Base-by-base conservation (phyloP, 2,888 invertebrate species). In the Metalampra italica region DNA sequence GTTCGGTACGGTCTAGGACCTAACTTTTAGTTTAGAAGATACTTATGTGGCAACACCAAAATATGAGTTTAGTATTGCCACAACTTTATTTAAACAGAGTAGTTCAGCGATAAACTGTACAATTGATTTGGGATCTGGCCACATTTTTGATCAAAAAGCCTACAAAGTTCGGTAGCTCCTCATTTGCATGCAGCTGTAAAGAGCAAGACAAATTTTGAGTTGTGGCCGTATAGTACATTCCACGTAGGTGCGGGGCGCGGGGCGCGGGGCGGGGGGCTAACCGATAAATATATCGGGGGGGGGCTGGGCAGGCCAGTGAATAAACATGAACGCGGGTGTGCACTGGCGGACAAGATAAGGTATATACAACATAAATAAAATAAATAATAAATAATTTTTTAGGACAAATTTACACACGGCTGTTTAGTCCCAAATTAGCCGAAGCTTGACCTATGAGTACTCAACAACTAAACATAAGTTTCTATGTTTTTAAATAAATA, bases 221-320 rank as follows among this genome's bases (percentile, higher is more conserved):
- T 57, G 65, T 62, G 56, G 57, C 59, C 39, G 56, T 63, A 64
- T 64, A 66, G 64, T 62, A 67, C 66, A 78, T 75, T 78, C 76
- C 76, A 75, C 79, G 76, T 77, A 75, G 72, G 60, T 60, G 56
- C 59, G 55, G 57, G 62, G 56, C 11, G 8, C 11, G 34, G 5
- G 22, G 5, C n/a, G 36, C 54, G 71, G 77, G 76, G 80, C n/a
- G 53, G 71, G 77, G 76, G 80, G 79, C 82, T 74, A 80, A 78
- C 74, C 78, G 64, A 82, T 85, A 84, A 84, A 85, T 81, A 83
- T 74, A 74, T 76, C 67, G 75, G 70, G 72, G 72, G 60, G 59
- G 72, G 73, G 60, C 59, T 59, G 70, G 55, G 60, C 57, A 22
- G 65, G 65, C 59, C 68, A 62, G 77, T 74, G 64, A 66, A 69